Evolutionary conservation across 2,888 invertebrate species (phyloP).

Genomic region (Tachina fera): DNA sequence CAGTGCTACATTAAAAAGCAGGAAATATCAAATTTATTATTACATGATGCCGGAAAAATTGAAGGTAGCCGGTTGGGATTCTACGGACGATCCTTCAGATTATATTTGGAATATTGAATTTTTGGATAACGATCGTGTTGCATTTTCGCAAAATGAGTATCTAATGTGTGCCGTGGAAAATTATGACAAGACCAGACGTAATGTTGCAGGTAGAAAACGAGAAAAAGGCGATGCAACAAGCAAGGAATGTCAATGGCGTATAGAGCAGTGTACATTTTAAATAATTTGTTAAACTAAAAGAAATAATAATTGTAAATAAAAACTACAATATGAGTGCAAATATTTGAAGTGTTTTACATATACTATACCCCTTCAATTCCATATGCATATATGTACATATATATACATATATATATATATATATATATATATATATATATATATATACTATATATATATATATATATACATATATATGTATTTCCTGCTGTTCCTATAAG

Average conservation of each 20-base stretch:
- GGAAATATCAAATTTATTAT: conserved; percentile 39
- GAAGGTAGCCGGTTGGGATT: conserved; percentile 40
- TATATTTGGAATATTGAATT: conserved; percentile 45
- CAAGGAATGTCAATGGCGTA: conserved; percentile 41
- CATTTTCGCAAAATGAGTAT: conserved; percentile 35
- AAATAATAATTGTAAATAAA: too few relatives aligned
- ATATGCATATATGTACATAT: too few relatives aligned
- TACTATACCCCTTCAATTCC: too few relatives aligned
- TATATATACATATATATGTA: too few relatives aligned
- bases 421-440: too few relatives aligned
- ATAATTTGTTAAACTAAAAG: too few relatives aligned
- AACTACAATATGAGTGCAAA: too few relatives aligned
- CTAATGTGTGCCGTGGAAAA: conserved; percentile 43
- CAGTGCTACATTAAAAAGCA: conserved; percentile 23
- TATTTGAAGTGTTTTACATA: too few relatives aligned
- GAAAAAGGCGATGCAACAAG: neutral
- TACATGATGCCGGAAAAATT: conserved; percentile 38
- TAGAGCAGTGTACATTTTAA: too few relatives aligned
- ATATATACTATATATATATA: too few relatives aligned
- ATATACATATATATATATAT: too few relatives aligned
- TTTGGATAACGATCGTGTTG: conserved; percentile 38
- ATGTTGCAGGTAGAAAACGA: neutral
- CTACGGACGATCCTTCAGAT: neutral
- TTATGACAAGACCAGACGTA: conserved; percentile 21
- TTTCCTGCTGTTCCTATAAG: too few relatives aligned